These are phyloP conservation scores for Pseudomugil tenellus DNA, from an alignment of 2,797 vertebrate genomes.

Conservation along the genomic window DNA sequence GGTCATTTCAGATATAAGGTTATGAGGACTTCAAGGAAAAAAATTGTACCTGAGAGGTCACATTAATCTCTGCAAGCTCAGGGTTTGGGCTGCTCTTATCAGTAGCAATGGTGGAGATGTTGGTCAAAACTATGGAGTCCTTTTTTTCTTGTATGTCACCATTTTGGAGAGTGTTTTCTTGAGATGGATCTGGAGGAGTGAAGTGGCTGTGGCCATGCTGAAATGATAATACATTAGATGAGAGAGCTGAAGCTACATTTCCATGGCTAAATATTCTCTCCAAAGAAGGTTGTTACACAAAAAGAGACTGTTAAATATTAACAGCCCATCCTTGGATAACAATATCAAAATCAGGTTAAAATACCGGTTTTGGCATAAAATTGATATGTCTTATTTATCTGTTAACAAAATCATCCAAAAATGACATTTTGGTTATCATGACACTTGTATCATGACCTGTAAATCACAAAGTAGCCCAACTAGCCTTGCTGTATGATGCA, in stretches of 20 bases:
- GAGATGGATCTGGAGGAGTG: constrained; percentile 47
- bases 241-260: not conserved
- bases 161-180: constrained; percentile 63
- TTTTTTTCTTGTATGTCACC: constrained; percentile 60
- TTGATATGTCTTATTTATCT: not conserved
- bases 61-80: constrained; percentile 18
- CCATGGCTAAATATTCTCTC: not conserved
- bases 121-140: constrained; percentile 62
- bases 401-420: not conserved
- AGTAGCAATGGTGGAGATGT: constrained; percentile 54
- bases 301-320: not conserved
- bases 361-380: not conserved
- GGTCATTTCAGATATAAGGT: not conserved
- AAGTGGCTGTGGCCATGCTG: constrained; percentile 81
- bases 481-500: not conserved
- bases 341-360: not conserved
- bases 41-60: constrained; percentile 34
- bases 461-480: not conserved
- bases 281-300: not conserved
- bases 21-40: not conserved
- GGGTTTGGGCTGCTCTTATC: constrained; percentile 59
- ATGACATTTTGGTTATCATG: too few species aligned
- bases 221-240: not conserved
- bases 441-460: too few species aligned
- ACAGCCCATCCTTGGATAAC: not conserved